Evolutionary conservation across 1,140 invertebrate species (phyloP).

Genomic region (Cheumatopsyche charites): DNA sequence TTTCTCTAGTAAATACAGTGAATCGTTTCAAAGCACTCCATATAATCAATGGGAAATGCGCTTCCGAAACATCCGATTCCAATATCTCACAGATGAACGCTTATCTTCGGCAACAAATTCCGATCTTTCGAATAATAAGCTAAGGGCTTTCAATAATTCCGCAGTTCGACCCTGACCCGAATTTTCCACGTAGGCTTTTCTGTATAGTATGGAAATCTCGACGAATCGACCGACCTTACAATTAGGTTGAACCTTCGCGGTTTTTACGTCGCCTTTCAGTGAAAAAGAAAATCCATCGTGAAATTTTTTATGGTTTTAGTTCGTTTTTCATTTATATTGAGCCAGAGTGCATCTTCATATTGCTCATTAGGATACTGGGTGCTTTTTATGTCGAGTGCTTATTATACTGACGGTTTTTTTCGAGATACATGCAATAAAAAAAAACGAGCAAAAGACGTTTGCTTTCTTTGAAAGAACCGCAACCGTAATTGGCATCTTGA

Average conservation of each 20-base stretch:
- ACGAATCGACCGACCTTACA: no score
- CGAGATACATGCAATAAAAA: neutral
- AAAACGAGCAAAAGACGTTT: neutral
- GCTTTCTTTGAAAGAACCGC: neutral
- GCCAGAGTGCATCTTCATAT: neutral
- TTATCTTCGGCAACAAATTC: no score
- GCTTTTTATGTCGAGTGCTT: slow-evolving; percentile 3
- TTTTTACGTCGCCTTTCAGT: no score
- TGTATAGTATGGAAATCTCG: no score
- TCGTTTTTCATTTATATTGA: slow-evolving; percentile 6
- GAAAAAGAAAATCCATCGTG: no score
- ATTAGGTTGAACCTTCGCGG: no score
- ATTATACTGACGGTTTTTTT: neutral
- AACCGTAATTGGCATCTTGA: no score
- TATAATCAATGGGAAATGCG: no score
- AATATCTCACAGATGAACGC: no score
- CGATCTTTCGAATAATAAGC: neutral
- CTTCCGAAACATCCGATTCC: no score
- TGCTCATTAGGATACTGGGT: neutral
- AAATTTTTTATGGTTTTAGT: neutral
- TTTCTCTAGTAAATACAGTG: no score
- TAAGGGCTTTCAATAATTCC: slow-evolving; percentile 7
- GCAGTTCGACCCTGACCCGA: neutral
- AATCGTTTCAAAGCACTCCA: no score
- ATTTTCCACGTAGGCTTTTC: neutral